Percentiles rank a stretch among this genome's conserved stretches.
Conservation (phyloP, 2,797 vertebrate species). For the Coregonus sp. region DNA sequence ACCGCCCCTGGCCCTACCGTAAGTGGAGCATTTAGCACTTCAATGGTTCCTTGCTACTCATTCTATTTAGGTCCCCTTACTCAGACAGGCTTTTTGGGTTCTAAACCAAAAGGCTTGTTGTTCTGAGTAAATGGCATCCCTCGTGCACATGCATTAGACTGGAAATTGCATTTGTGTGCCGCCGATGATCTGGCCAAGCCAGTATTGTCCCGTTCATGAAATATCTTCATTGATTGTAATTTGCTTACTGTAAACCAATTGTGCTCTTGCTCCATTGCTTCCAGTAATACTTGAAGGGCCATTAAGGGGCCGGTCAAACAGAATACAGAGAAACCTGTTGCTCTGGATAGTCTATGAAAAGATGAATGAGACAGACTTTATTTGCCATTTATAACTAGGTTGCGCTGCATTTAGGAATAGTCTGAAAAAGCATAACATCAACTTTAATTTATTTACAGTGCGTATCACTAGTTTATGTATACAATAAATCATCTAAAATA, state of each 20-base stretch:
- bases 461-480: background rate
- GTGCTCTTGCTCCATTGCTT: slow-evolving; percentile 40
- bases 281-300: slow-evolving; percentile 52
- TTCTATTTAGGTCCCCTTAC: background rate
- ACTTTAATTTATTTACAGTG: background rate
- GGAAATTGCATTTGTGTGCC: slow-evolving; percentile 55
- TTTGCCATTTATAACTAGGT: slow-evolving; percentile 29
- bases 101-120: background rate
- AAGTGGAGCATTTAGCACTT: slow-evolving; percentile 10
- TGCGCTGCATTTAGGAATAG: slow-evolving; percentile 7
- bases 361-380: slow-evolving; percentile 23
- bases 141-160: slow-evolving; percentile 38
- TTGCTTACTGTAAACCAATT: slow-evolving; percentile 60
- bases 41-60: background rate
- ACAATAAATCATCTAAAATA: background rate
- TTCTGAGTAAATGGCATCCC: slow-evolving; percentile 19
- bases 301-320: slow-evolving; percentile 37
- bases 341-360: slow-evolving; percentile 32
- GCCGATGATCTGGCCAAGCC: slow-evolving; percentile 50
- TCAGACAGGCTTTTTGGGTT: slow-evolving; percentile 1
- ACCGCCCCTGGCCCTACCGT: background rate
- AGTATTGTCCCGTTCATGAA: slow-evolving; percentile 51
- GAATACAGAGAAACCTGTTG: slow-evolving; percentile 16
- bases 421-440: background rate
- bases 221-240: slow-evolving; percentile 54